phyloP scores from a whole-genome alignment of 2,113 vertebrate genomes.

The Colistium nudipinnis region DNA sequence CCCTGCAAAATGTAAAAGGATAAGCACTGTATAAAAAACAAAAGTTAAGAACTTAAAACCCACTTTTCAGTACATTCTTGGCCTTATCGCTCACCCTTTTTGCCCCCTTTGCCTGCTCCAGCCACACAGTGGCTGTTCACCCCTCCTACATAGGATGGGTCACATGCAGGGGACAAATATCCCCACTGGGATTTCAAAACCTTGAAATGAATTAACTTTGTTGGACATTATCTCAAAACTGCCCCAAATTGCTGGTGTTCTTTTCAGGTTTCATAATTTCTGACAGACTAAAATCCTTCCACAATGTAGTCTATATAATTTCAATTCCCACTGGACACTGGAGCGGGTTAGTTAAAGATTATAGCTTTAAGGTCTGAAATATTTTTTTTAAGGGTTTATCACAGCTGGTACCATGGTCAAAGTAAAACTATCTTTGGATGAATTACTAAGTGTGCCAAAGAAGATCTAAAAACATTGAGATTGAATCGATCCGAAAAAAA shows the following conservation, averaged over 20 bases:
- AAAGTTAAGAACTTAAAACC: too few relatives aligned
- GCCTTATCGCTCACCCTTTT: too few relatives aligned
- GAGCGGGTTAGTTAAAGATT: background rate
- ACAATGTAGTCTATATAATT: background rate
- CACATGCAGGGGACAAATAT: slow-evolving; percentile 35
- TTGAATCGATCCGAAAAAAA: background rate
- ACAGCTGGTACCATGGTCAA: background rate
- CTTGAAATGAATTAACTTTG: slow-evolving; percentile 48
- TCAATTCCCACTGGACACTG: background rate
- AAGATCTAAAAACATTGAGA: slow-evolving; percentile 8
- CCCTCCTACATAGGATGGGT: slow-evolving; percentile 5
- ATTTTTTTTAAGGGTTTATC: background rate
- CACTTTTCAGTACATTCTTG: too few relatives aligned
- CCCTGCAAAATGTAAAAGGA: too few relatives aligned
- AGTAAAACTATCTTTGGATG: background rate
- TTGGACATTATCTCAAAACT: slow-evolving; percentile 14
- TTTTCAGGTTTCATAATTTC: slow-evolving; percentile 7
- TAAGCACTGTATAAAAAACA: too few relatives aligned
- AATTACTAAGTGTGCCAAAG: background rate
- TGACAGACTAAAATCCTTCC: slow-evolving; percentile 29
- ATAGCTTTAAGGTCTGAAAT: background rate
- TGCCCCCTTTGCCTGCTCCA: too few relatives aligned
- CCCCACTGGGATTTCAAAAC: slow-evolving; percentile 27
- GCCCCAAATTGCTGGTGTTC: slow-evolving; percentile 6
- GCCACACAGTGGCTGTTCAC: background rate